A percentile compares a stretch with the other conserved stretches of the same genome.
phyloP scores from a whole-genome alignment of 2,888 invertebrate species.

The Agriotes lineatus region DNA sequence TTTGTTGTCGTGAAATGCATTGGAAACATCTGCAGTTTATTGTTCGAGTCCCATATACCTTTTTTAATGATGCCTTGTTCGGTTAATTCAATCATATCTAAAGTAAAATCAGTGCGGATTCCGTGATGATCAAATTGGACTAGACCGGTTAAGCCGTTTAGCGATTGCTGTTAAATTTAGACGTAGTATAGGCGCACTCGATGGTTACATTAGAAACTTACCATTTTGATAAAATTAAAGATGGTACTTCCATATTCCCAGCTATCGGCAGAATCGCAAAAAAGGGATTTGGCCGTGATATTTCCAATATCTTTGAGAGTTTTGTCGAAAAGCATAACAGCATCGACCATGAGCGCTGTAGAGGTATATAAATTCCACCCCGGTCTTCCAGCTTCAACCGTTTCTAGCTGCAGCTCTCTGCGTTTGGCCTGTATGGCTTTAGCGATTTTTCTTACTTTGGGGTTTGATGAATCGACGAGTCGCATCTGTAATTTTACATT shows the following conservation, averaged over 20 bases:
- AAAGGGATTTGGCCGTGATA: conserved; percentile 62
- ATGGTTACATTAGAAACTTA: conserved; percentile 59
- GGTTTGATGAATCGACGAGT: conserved; percentile 71
- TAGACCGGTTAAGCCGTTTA: conserved; percentile 62
- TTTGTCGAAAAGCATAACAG: conserved; percentile 83
- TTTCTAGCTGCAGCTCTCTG: conserved; percentile 54
- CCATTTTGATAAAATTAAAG: conserved; percentile 85
- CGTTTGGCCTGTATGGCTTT: neutral
- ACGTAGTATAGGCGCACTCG: neutral
- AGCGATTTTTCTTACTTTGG: neutral
- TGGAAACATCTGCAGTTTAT: conserved; percentile 61
- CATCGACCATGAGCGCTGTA: conserved; percentile 87
- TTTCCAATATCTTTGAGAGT: conserved; percentile 70
- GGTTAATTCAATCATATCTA: conserved; percentile 64
- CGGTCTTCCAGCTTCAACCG: conserved; percentile 26
- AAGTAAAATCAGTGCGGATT: conserved; percentile 61
- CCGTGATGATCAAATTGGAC: conserved; percentile 65
- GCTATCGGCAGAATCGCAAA: conserved; percentile 72
- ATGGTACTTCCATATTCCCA: conserved; percentile 89
- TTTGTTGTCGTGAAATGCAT: neutral
- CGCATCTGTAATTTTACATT: conserved; percentile 56
- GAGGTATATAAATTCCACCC: conserved; percentile 69
- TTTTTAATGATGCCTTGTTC: conserved; percentile 62
- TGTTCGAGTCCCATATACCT: conserved; percentile 62
- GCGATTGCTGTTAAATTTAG: conserved; percentile 57